Evolutionary conservation across 2,797 vertebrate genomes (phyloP), one percentile per base, ranked within the genome.

Genomic region (Pogonophryne albipinna): DNA sequence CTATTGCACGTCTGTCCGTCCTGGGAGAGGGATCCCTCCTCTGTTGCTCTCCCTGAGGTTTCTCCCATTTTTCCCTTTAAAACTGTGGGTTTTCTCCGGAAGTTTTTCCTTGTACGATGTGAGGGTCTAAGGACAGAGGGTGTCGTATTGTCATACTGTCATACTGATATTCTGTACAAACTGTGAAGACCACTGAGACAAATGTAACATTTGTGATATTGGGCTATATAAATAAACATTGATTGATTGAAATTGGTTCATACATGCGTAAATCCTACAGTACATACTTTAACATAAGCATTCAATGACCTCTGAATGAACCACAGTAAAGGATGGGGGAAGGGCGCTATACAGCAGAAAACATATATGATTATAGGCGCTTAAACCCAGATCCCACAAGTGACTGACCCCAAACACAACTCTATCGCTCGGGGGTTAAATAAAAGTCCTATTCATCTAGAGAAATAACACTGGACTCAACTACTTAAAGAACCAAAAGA

Each of bases 291-390:
- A 53, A 83, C 52, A 59, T 55, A 82, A 65, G 62, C 70, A 72
- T 56, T 23, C 53, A 60, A 75, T 96, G 95, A 94, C 94, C 93
- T 95, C 91, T 89, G 85, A 91, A 87, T 95, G 93, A 96, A 96
- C 94, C 84, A 73, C 60, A 64, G 78, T 79, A 87, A 90, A 90
- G 89, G 80, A 79, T 64, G 78, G 83, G 62, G 66, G 63, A 61
- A 27, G 73, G 66, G 20, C 31, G 14, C 19, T 46, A 57, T 82
- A 75, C 78, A 91, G 87, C 69, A 86, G 83, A 89, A 73, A 83
- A 89, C 91, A 93, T 85, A 89, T 90, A 93, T 85, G 89, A 88
- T 78, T 89, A 85, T 89, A 89, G 94, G 92, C 82, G 67, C 83
- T 66, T 78, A 91, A 91, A 89, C 89, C 81, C 87, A 91, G 86